A percentile compares a stretch with the other conserved stretches of the same genome.
Conservation (phyloP, 64 coral and sea anemone genomes). For the Anthopleura sola region DNA sequence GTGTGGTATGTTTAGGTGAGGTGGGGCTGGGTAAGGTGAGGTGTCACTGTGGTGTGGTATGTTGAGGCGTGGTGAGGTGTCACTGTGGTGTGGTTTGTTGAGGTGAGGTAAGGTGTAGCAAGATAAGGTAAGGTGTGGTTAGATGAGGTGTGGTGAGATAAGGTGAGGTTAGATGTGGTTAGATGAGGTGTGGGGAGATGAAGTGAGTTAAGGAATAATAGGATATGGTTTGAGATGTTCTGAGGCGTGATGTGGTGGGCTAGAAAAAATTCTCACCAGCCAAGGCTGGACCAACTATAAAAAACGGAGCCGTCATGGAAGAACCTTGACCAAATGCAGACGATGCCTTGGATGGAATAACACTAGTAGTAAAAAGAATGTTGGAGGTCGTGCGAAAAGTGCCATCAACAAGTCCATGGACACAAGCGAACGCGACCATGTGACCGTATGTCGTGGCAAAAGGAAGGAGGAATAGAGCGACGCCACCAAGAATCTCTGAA, state of each 20-base stretch:
- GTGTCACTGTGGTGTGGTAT: no score
- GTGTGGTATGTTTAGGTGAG: no score
- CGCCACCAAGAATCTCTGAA: background rate
- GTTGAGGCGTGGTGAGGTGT: no score
- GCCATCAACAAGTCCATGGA: constrained; percentile 1
- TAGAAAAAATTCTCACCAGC: background rate
- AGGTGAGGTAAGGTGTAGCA: no score
- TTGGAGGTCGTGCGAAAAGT: background rate
- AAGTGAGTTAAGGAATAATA: no score
- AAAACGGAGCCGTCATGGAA: background rate
- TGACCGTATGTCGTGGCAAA: background rate
- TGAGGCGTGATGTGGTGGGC: background rate
- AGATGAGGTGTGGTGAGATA: no score
- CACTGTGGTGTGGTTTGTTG: no score
- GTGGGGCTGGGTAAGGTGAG: no score
- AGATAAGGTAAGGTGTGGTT: no score
- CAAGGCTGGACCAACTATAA: background rate
- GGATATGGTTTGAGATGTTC: no score
- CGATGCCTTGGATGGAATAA: background rate
- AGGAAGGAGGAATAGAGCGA: constrained; percentile 3
- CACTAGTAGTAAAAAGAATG: background rate
- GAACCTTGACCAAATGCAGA: constrained; percentile 14
- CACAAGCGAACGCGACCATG: background rate
- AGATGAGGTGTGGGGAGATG: no score
- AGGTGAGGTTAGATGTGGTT: no score